These are phyloP conservation scores for Patiria miniata DNA, from an alignment of 35 echinoderm and acorn worm genomes.

Conservation along the genomic window DNA sequence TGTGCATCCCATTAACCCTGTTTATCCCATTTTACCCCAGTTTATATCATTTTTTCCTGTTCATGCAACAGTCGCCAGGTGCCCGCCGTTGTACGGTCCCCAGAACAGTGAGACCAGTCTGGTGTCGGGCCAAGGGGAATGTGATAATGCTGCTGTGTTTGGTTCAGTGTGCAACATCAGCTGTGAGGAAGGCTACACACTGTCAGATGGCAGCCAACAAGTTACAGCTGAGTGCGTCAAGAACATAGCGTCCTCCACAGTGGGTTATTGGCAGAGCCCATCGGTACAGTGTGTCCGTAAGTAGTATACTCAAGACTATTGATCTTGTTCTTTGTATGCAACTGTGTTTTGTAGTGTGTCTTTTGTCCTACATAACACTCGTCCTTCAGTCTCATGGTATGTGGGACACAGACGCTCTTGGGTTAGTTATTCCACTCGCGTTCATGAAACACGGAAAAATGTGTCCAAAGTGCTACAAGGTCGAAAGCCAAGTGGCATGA, in stretches of 20 bases:
- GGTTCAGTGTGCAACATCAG: conserved; percentile 55
- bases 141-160: conserved; percentile 40
- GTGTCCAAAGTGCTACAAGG: too few species aligned
- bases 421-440: too few species aligned
- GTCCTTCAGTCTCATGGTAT: too few species aligned
- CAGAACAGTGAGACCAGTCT: conserved; percentile 36
- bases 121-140: conserved; percentile 42
- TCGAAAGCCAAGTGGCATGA: too few species aligned
- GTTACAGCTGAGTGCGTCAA: neutral
- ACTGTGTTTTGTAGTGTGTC: too few species aligned
- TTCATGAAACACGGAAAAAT: too few species aligned
- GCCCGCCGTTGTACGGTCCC: conserved; percentile 38
- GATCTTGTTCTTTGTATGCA: neutral
- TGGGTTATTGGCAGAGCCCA: conserved; percentile 34
- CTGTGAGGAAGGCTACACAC: conserved; percentile 61
- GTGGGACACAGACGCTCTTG: too few species aligned
- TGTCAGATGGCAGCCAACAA: conserved; percentile 37
- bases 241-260: neutral
- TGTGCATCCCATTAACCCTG: too few species aligned
- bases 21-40: too few species aligned
- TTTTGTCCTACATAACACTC: too few species aligned
- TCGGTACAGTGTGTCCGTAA: conserved; percentile 48
- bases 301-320: neutral
- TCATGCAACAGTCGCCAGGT: conserved; percentile 38
- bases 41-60: neutral